Evolutionary conservation across 2,113 vertebrate genomes (phyloP).

Genomic region (Hylia prasina): DNA sequence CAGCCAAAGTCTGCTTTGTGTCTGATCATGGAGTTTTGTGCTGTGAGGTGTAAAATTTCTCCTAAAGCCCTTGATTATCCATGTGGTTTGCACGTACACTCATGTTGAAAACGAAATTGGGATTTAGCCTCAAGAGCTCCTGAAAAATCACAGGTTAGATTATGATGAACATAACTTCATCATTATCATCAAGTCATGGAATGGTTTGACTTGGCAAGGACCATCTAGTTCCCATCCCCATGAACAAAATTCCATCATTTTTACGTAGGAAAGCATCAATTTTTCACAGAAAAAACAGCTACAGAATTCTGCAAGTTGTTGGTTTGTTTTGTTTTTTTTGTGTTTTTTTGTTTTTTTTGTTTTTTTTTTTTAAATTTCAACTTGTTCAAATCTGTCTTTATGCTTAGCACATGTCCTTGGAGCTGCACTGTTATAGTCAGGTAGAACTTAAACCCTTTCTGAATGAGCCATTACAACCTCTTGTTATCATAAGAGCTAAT

Average conservation of each 20-base stretch:
- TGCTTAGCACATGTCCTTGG: neutral
- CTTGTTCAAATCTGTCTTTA: neutral
- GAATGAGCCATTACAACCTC: neutral
- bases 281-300: neutral
- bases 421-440: neutral
- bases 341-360: too few species aligned
- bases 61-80: neutral
- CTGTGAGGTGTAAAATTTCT: neutral
- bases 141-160: neutral
- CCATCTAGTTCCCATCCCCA: rapidly evolving
- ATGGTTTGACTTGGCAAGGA: neutral
- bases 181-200: neutral
- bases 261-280: neutral
- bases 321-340: too few species aligned
- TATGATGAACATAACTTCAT: neutral
- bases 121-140: neutral
- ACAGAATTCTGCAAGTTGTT: neutral
- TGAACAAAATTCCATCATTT: neutral
- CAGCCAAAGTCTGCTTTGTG: neutral
- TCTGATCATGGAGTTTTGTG: neutral
- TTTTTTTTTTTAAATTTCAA: neutral
- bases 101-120: neutral
- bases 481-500: neutral
- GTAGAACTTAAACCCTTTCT: neutral
- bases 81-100: neutral